Percentiles rank a stretch among this genome's conserved stretches.
phyloP scores from a whole-genome alignment of 2,113 vertebrate species.

The Geococcyx californianus region DNA sequence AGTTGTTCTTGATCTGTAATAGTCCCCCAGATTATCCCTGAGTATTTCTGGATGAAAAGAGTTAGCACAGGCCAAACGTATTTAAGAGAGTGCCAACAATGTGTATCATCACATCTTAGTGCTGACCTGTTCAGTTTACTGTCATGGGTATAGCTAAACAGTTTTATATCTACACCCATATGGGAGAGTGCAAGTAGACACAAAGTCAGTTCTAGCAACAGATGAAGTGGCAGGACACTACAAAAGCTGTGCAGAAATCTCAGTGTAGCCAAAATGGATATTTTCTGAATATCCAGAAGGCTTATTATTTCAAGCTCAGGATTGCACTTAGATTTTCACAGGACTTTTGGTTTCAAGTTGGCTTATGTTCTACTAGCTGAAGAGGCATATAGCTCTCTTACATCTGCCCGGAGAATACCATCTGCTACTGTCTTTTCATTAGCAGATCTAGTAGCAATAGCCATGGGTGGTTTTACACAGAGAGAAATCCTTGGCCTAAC shows the following conservation, averaged over 20 bases:
- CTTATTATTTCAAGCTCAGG: slow-evolving; percentile 12
- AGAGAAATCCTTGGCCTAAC: not conserved
- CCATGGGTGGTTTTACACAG: not conserved
- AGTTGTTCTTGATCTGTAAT: not conserved
- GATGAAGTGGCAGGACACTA: not conserved
- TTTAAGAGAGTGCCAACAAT: not conserved
- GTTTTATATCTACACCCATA: not conserved
- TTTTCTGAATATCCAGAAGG: slow-evolving; percentile 10
- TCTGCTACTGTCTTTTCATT: slow-evolving; percentile 42
- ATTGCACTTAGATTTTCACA: slow-evolving; percentile 13
- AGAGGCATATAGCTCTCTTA: not conserved
- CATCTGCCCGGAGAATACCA: slow-evolving; percentile 41
- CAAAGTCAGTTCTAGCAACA: not conserved
- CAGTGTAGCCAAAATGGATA: not conserved
- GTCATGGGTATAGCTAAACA: not conserved
- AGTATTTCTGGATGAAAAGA: not conserved
- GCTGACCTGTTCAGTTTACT: not conserved
- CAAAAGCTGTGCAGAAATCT: not conserved
- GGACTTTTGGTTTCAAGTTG: slow-evolving; percentile 23
- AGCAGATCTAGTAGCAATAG: not conserved
- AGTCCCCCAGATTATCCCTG: not conserved
- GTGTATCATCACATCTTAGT: not conserved
- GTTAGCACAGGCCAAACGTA: not conserved
- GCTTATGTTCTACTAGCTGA: slow-evolving; percentile 17
- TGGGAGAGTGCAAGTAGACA: not conserved